A percentile compares a stretch with the other conserved stretches of the same genome.
Evolutionary conservation across 2,888 invertebrate species (phyloP).

Genomic region (Eilema griseolum): DNA sequence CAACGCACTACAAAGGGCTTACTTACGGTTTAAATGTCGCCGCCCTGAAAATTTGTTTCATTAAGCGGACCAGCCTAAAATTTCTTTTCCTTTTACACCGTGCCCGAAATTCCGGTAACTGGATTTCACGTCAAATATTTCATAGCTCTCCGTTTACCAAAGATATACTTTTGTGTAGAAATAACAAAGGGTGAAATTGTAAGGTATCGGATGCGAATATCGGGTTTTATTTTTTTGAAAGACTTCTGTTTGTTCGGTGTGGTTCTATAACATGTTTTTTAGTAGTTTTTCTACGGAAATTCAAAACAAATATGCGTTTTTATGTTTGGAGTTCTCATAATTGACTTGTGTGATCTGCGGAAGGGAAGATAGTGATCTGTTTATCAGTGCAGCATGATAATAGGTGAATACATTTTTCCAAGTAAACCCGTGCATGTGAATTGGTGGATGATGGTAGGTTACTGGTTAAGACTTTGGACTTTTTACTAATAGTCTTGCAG

Average conservation of each 20-base stretch:
- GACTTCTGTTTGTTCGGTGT: slow-evolving; percentile 45
- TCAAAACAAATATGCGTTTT: background rate
- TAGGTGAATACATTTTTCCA: too few relatives aligned
- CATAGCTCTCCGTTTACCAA: slow-evolving; percentile 70
- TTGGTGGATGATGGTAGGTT: too few relatives aligned
- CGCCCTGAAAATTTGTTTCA: slow-evolving; percentile 84
- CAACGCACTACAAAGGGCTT: slow-evolving; percentile 81
- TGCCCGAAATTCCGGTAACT: slow-evolving; percentile 66
- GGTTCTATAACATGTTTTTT: slow-evolving; percentile 38
- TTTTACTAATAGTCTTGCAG: too few relatives aligned
- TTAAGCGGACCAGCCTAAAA: slow-evolving; percentile 76
- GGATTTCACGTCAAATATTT: slow-evolving; percentile 68
- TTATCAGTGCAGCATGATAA: too few relatives aligned
- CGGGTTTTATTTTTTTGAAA: slow-evolving; percentile 56
- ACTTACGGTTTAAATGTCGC: slow-evolving; percentile 83
- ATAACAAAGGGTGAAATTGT: slow-evolving; percentile 68
- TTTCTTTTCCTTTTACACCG: slow-evolving; percentile 73
- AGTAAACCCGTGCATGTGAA: too few relatives aligned
- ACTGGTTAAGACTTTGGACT: too few relatives aligned
- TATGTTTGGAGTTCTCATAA: background rate
- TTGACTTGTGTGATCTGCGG: background rate
- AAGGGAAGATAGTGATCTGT: background rate
- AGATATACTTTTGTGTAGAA: slow-evolving; percentile 63
- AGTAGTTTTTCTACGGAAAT: slow-evolving; percentile 24
- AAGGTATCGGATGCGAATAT: slow-evolving; percentile 64